Base-by-base conservation (phyloP, 1,140 invertebrate species). In the Drosophila bocki region DNA sequence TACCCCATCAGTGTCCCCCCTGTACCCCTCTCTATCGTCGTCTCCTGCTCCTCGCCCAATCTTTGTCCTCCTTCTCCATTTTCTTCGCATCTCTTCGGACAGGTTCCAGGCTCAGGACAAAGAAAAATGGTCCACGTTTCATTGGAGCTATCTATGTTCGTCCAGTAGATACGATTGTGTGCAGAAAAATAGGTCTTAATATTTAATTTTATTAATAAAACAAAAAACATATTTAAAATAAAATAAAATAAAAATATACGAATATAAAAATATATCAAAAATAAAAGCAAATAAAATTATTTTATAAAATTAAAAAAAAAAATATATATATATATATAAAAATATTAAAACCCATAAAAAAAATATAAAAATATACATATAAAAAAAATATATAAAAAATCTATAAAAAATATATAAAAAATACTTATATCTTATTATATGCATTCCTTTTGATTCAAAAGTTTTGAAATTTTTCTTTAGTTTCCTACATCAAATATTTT, bases 61-160 rank as follows among this genome's bases (percentile, higher is more conserved):
- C 29, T 12, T 19, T 22, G n/a, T 32, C 65, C 32, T 37, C 15
- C 13, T 13, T 8, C 15, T 0, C 8, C 29, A 57, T 26, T 48
- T 22, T 35, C n/a, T 9, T 54, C 22, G 26, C 22, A 26, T 60
- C 42, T 48, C 17, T 13, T 39, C 11, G 63, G 63, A 67, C 75
- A 78, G 75, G 63, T 78, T 45, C 61, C 50, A 59, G 64, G 70
- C 59, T 26, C 63, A 79, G 68, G 68, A 75, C 67, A 76, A 87
- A 83, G 77, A 88, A 82, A 87, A 87, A 82, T 87, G 83, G 83
- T 83, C 67, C 83, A 86, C 82, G 84, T 83, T 87, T 87, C 83
- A 83, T 58, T 58, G 71, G 44, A 54, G 35, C 50, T 33, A 44
- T 33, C 59, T 44, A 59, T 77, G 76, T 88, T 59, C 78, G 83